These are phyloP conservation scores for Schizopygopsis malacanthus DNA, from an alignment of 2,797 vertebrate genomes.

Conservation along the genomic window DNA sequence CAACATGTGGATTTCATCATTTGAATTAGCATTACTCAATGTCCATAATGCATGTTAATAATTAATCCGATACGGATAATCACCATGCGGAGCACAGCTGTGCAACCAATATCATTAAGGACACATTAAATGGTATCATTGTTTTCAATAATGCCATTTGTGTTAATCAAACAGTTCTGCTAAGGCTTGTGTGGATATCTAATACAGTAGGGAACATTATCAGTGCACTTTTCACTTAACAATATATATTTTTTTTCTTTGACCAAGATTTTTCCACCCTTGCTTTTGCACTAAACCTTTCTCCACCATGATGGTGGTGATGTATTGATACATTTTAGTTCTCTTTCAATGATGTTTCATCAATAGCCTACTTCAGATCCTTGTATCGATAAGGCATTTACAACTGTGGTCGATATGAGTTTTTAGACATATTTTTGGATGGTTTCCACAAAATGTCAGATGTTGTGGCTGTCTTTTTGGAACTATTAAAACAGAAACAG, in stretches of 20 bases:
- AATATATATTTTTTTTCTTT: background rate
- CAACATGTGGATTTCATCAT: conserved; percentile 34
- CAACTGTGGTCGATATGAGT: background rate
- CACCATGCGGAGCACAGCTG: conserved; percentile 11
- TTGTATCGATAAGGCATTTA: background rate
- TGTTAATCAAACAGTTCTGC: conserved; percentile 21
- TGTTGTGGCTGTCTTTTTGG: background rate
- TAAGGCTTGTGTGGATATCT: background rate
- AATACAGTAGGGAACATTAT: background rate
- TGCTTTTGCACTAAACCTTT: background rate
- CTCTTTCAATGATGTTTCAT: background rate
- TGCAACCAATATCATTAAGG: conserved; percentile 4
- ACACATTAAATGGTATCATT: conserved; percentile 25
- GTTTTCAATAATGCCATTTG: conserved; percentile 31
- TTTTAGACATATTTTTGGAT: background rate
- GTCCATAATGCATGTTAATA: conserved; percentile 25
- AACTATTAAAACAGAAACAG: background rate
- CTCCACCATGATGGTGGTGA: background rate
- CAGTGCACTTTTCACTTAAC: background rate
- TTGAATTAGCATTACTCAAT: conserved; percentile 34
- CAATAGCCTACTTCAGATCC: too few species aligned
- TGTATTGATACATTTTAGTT: background rate
- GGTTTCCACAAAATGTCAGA: background rate
- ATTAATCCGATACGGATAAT: conserved; percentile 13
- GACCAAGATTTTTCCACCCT: background rate